Percentiles rank a stretch among this genome's conserved stretches.
phyloP scores from a whole-genome alignment of 1,140 invertebrate genomes.

The Lucilia sericata region DNA sequence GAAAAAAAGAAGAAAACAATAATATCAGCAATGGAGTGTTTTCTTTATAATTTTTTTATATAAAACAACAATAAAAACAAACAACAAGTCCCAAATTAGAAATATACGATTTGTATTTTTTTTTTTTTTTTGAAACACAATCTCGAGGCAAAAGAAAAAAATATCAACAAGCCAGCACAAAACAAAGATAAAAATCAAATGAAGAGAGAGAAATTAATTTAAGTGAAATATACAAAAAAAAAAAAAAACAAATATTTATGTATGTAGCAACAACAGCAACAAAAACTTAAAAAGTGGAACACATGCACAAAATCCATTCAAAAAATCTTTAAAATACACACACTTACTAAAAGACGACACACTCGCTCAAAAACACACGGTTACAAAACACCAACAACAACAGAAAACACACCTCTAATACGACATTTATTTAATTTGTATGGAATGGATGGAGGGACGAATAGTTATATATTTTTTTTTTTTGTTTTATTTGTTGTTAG shows the following conservation, averaged over 20 bases:
- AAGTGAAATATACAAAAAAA: not conserved
- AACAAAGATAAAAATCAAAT: not conserved
- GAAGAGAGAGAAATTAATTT: not conserved
- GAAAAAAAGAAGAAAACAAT: too few species aligned
- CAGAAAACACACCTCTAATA: constrained; percentile 13
- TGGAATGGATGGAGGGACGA: not conserved
- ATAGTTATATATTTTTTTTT: not conserved
- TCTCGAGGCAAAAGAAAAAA: not conserved
- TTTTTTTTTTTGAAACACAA: not conserved
- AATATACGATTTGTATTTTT: too few species aligned
- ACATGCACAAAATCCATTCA: not conserved
- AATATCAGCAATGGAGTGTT: too few species aligned
- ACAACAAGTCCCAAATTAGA: not conserved
- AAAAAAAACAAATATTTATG: not conserved
- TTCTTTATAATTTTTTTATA: not conserved
- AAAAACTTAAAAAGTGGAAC: constrained; percentile 12
- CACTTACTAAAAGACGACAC: not conserved
- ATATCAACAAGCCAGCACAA: not conserved
- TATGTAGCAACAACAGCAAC: not conserved
- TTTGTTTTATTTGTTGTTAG: constrained; percentile 13
- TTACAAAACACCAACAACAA: not conserved
- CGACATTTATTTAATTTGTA: not conserved
- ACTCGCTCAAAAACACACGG: not conserved
- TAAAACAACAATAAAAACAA: not conserved
- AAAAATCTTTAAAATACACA: not conserved